Base-by-base conservation (phyloP, 2,888 invertebrate genomes). In the Villa cingulata region DNA sequence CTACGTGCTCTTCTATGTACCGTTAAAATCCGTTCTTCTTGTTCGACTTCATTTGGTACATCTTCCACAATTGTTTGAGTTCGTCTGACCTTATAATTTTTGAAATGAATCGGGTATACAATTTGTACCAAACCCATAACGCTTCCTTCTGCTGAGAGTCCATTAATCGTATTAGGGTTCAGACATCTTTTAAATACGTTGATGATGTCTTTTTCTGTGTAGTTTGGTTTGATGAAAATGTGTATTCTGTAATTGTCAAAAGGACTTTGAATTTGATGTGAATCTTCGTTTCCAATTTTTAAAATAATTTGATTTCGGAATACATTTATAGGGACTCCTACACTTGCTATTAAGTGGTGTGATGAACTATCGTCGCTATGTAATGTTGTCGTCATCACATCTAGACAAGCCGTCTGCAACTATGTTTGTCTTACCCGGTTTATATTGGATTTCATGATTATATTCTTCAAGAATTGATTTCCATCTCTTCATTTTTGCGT, bases 381-480 rank as follows among this genome's bases (percentile, higher is more conserved):
- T 36, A 16, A 16, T n/a, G 16, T 36, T 4, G 36, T 6, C 2
- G 36, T 36, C n/a, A 36, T 3, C n/a, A 12, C 6, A 12, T 45
- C 47, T 44, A 2, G 42, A 50, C 3, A 50, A 44, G 1, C 45
- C 41, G 23, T 50, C 45, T 7, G 47, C 47, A 2, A 50, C 47
- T 15, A 46, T 42, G 17, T 50, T 47, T 3, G 44, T 17, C 19
- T 41, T 50, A 1, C 41, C 41, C 10, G 46, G 44, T 44, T 50
- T 47, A 17, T 47, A 50, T n/a, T 43, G 20, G n/a, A 37, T 14
- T 12, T 37, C 38, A 17, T 36, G 9, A 36, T 36, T 36, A 9
- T 36, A 48, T 19, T 49, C 49, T 27, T 49, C 49, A 1, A 46
- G 43, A 12, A 46, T 49, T 4, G 49, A 20, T 15, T 49, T 49